Percentiles rank a stretch among this genome's conserved stretches.
Conservation (phyloP, 2,797 vertebrate genomes). For the Eulemur albifrons region DNA sequence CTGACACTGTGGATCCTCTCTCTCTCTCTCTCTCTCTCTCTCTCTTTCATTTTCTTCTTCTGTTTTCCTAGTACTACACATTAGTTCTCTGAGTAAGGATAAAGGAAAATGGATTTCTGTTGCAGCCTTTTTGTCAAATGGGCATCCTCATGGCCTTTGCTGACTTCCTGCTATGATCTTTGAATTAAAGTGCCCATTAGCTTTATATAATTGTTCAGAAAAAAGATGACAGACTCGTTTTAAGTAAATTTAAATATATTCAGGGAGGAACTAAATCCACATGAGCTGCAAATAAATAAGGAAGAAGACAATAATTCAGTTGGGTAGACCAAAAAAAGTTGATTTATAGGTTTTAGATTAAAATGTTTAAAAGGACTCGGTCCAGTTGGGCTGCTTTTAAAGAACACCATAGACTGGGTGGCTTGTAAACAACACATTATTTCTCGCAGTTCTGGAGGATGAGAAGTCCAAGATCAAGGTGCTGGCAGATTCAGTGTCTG, state of each 20-base stretch:
- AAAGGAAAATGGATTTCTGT: not conserved
- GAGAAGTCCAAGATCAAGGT: not conserved
- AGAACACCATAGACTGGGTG: not conserved
- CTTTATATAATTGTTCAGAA: not conserved
- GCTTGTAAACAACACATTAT: not conserved
- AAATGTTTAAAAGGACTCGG: not conserved
- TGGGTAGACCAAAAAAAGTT: not conserved
- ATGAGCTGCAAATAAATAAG: not conserved
- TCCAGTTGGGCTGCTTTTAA: not conserved
- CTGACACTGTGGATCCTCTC: not conserved
- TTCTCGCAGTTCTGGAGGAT: not conserved
- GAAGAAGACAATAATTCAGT: constrained; percentile 5
- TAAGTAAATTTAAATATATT: constrained; percentile 42
- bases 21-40: not conserved
- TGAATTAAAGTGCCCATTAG: not conserved
- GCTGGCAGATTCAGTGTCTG: not conserved
- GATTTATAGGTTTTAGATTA: not conserved
- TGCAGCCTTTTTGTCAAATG: not conserved
- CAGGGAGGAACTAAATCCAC: not conserved
- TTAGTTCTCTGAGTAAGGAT: not conserved
- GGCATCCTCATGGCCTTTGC: not conserved
- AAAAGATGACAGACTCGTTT: not conserved
- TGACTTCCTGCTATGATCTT: not conserved
- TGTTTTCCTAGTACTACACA: not conserved
- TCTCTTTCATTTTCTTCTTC: not conserved